phyloP scores from a whole-genome alignment of 2,888 invertebrate genomes.

The Lasioglossum leucozonium region DNA sequence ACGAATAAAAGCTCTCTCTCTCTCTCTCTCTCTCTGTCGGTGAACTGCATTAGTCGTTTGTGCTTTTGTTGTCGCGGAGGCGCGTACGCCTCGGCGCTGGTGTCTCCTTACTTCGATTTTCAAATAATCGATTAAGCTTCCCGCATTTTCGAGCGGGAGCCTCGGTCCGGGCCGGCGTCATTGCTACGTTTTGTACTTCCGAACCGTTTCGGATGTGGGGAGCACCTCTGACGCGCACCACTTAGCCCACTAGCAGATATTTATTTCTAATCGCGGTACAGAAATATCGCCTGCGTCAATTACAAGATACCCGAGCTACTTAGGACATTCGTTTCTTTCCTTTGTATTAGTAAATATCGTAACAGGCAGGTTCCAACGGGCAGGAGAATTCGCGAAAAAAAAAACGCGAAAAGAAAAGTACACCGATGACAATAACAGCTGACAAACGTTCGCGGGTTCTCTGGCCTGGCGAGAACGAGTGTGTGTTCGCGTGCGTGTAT shows the following conservation, averaged over 20 bases:
- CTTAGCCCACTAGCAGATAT: no score
- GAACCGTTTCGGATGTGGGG: neutral
- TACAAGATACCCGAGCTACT: neutral
- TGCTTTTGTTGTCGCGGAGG: constrained; percentile 58
- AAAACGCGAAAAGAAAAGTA: no score
- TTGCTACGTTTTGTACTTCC: neutral
- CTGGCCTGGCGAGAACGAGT: no score
- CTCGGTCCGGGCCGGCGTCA: constrained; percentile 1
- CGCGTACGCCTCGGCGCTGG: constrained; percentile 47
- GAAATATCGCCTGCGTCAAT: neutral
- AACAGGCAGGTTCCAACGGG: no score
- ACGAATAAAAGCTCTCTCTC: constrained; percentile 64
- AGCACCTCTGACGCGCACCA: no score
- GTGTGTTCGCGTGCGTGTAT: no score
- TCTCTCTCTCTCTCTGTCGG: constrained; percentile 31
- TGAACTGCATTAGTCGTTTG: constrained; percentile 74
- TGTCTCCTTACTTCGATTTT: constrained; percentile 63
- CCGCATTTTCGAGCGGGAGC: constrained; percentile 35
- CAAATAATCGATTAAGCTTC: constrained; percentile 62
- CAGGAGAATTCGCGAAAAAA: no score
- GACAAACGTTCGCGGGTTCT: no score
- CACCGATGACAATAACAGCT: no score
- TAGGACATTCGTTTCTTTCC: neutral
- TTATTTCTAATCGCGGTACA: neutral
- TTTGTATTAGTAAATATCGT: no score